phyloP scores from a whole-genome alignment of 2,888 invertebrate species.

The Phragmatobia fuliginosa region DNA sequence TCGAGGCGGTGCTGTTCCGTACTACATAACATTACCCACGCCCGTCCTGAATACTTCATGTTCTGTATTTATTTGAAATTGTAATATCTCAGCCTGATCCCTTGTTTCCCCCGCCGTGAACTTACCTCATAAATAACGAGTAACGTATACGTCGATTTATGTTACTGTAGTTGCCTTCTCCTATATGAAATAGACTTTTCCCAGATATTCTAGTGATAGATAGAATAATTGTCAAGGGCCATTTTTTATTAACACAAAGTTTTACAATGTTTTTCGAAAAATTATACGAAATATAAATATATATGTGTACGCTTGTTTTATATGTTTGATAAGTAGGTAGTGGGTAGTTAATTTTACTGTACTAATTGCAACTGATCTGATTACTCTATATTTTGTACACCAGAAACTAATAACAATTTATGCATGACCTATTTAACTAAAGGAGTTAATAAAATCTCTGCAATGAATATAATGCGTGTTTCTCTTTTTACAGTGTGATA shows the following conservation, averaged over 20 bases:
- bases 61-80: constrained; percentile 85
- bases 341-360: constrained; percentile 17
- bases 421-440: constrained; percentile 28
- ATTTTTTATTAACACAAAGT: not conserved
- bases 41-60: constrained; percentile 85
- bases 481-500: constrained; percentile 94
- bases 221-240: constrained; percentile 20
- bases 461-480: constrained; percentile 58
- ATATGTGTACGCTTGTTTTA: constrained; percentile 42
- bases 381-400: constrained; percentile 30
- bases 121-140: constrained; percentile 80
- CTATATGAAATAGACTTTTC: constrained; percentile 60
- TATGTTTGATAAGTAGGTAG: constrained; percentile 27
- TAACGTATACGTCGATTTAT: constrained; percentile 79
- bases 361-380: constrained; percentile 33
- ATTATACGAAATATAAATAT: constrained; percentile 5
- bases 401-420: constrained; percentile 22
- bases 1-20: constrained; percentile 79
- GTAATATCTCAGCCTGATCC: constrained; percentile 84
- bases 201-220: constrained; percentile 43
- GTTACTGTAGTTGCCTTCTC: constrained; percentile 73
- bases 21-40: constrained; percentile 84
- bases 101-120: constrained; percentile 77
- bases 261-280: not conserved
- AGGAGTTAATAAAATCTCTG: constrained; percentile 1